These are phyloP conservation scores for Biston betularia DNA, from an alignment of 2,888 invertebrate genomes.

Conservation along the genomic window DNA sequence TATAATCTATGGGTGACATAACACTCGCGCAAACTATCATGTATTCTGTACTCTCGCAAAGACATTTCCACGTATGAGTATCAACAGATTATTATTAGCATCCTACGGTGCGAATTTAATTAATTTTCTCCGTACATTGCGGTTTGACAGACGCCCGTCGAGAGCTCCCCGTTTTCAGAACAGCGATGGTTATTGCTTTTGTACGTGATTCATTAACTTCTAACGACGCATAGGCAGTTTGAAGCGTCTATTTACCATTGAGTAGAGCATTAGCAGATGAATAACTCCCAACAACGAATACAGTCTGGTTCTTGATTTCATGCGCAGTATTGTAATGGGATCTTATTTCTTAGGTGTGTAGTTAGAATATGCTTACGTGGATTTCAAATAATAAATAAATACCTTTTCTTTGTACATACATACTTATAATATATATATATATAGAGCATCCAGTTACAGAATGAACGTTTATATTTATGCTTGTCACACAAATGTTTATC, in stretches of 20 bases:
- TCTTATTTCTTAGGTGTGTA: no score
- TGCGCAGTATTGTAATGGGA: not conserved
- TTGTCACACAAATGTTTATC: no score
- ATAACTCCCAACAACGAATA: not conserved
- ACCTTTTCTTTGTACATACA: no score
- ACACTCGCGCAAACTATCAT: not conserved
- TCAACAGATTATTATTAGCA: constrained; percentile 21
- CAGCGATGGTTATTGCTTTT: constrained; percentile 47
- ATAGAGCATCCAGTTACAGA: no score
- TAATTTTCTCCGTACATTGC: constrained; percentile 45
- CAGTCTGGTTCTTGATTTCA: not conserved
- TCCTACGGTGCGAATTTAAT: constrained; percentile 35
- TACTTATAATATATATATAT: no score
- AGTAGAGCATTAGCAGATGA: not conserved
- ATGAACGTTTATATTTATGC: no score
- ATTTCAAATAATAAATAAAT: no score
- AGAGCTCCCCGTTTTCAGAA: constrained; percentile 37
- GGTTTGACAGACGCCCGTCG: constrained; percentile 47
- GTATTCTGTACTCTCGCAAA: constrained; percentile 41
- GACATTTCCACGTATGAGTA: constrained; percentile 36
- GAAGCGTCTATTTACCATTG: constrained; percentile 11
- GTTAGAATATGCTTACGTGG: no score
- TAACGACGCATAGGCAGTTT: constrained; percentile 32
- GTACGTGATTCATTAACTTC: constrained; percentile 47
- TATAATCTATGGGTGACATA: constrained; percentile 12